These are phyloP conservation scores for Phycodurus eques DNA, from an alignment of 2,113 vertebrate genomes.

Conservation along the genomic window DNA sequence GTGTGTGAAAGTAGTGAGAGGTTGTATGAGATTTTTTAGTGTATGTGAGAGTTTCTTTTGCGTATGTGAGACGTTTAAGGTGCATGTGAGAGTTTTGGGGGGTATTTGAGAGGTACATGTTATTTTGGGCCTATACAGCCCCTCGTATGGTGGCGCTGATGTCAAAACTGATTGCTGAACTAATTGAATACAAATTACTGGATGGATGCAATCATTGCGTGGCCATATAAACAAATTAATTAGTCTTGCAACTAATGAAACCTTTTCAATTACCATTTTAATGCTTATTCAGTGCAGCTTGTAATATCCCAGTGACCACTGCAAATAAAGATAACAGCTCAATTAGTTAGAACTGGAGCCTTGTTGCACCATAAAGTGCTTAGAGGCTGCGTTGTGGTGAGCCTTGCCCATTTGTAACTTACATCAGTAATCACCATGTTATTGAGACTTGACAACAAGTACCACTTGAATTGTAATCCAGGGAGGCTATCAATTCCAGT, in stretches of 20 bases:
- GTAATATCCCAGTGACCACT: background rate
- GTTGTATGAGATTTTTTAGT: too few relatives aligned
- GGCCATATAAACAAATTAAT: background rate
- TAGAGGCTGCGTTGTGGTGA: background rate
- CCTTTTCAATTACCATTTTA: conserved; percentile 7
- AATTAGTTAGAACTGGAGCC: background rate
- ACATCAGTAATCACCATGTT: background rate
- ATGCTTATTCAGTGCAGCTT: background rate
- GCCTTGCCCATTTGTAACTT: background rate
- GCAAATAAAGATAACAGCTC: conserved; percentile 3
- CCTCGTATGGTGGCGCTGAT: too few relatives aligned
- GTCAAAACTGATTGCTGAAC: too few relatives aligned
- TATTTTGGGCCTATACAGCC: too few relatives aligned
- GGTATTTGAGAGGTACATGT: too few relatives aligned
- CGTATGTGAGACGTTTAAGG: too few relatives aligned
- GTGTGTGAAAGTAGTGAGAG: too few relatives aligned
- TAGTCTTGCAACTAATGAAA: background rate
- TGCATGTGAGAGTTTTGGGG: too few relatives aligned
- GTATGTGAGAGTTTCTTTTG: too few relatives aligned
- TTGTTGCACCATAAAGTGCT: background rate
- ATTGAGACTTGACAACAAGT: background rate
- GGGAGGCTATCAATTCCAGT: background rate
- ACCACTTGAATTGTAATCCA: too few relatives aligned
- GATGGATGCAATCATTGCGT: background rate
- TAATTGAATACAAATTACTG: background rate